These are phyloP conservation scores for Serranus cabrilla DNA, from an alignment of 2,797 vertebrate species.

Conservation along the genomic window DNA sequence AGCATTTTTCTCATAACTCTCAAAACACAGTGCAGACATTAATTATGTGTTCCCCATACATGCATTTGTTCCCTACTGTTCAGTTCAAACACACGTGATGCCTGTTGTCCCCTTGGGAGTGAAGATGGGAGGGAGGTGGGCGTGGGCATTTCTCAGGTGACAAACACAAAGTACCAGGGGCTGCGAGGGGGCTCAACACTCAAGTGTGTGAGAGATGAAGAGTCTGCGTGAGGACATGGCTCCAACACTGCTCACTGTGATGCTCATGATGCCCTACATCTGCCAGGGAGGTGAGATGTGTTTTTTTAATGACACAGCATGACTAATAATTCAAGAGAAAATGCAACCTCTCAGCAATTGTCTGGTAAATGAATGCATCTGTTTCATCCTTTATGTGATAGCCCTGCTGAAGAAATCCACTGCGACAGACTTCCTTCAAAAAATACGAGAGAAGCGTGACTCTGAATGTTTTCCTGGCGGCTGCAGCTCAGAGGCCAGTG, in stretches of 20 bases:
- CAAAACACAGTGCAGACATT: not conserved
- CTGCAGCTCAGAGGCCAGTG: conserved; percentile 77
- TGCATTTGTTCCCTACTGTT: not conserved
- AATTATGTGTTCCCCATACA: not conserved
- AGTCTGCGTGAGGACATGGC: conserved; percentile 66
- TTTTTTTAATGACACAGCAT: conserved; percentile 5
- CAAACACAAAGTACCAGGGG: conserved; percentile 58
- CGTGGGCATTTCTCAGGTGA: conserved; percentile 66
- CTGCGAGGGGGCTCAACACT: conserved; percentile 44
- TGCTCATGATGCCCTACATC: conserved; percentile 71
- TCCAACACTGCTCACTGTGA: conserved; percentile 69
- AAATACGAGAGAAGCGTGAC: conserved; percentile 65
- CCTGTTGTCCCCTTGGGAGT: conserved; percentile 23
- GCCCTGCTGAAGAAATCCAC: conserved; percentile 80
- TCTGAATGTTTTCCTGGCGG: conserved; percentile 74
- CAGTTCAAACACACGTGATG: conserved; percentile 17
- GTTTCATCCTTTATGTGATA: conserved; percentile 51
- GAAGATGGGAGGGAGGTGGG: conserved; percentile 51
- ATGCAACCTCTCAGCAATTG: conserved; percentile 1
- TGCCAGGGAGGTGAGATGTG: conserved; percentile 76
- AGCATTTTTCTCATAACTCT: not conserved
- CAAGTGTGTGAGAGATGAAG: conserved; percentile 50
- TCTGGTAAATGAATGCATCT: conserved; percentile 14
- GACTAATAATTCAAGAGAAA: conserved; percentile 17
- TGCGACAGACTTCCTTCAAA: conserved; percentile 76